A percentile compares a stretch with the other conserved stretches of the same genome.
Conservation (phyloP, 2,797 vertebrate genomes). For the Microchirus variegatus region DNA sequence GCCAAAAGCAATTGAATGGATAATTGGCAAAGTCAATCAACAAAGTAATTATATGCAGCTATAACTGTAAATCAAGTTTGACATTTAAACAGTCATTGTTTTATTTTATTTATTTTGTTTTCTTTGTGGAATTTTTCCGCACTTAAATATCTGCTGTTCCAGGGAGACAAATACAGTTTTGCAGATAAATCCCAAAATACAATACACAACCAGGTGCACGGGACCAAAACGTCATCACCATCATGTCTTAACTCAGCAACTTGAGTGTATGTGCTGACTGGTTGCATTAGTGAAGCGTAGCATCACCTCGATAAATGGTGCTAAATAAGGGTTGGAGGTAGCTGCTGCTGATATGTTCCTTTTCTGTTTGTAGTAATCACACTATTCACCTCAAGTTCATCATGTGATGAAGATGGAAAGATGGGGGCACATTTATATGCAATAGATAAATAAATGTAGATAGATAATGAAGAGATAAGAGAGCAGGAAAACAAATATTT, state of each 20-base stretch:
- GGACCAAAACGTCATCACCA: not conserved
- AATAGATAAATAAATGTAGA: not conserved
- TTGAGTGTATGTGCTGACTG: slow-evolving; percentile 26
- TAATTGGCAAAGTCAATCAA: too few species aligned
- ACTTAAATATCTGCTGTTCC: not conserved
- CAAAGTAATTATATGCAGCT: too few species aligned
- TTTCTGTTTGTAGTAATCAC: not conserved
- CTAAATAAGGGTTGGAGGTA: slow-evolving; percentile 46
- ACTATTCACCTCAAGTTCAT: not conserved
- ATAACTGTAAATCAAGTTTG: too few species aligned
- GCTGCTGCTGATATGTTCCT: slow-evolving; percentile 24
- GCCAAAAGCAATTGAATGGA: too few species aligned
- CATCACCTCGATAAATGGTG: slow-evolving; percentile 22
- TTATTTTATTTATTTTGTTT: not conserved
- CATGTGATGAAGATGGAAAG: not conserved
- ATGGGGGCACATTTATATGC: not conserved
- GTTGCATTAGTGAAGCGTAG: slow-evolving; percentile 22
- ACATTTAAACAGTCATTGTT: not conserved
- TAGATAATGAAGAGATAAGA: too few species aligned
- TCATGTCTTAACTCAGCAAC: slow-evolving; percentile 16
- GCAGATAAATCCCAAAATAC: not conserved
- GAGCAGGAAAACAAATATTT: too few species aligned
- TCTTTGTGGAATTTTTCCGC: not conserved
- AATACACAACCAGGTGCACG: not conserved
- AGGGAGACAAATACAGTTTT: not conserved